These are phyloP conservation scores for Agriotes lineatus DNA, from an alignment of 2,888 invertebrate genomes.

Conservation along the genomic window DNA sequence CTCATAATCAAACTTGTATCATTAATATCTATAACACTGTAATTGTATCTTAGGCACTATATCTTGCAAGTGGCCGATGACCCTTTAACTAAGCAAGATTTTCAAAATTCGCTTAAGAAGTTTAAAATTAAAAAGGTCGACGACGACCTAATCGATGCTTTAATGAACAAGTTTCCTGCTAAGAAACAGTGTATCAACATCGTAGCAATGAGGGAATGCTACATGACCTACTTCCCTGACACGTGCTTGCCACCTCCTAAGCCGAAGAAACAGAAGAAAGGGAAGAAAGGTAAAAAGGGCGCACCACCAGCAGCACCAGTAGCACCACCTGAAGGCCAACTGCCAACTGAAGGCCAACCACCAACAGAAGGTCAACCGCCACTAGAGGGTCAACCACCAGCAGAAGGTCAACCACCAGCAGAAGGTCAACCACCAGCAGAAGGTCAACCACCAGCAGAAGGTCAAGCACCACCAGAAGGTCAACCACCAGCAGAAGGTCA, in stretches of 20 bases:
- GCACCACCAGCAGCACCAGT: background rate
- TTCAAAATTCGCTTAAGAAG: slow-evolving; percentile 56
- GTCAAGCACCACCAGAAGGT: background rate
- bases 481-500: background rate
- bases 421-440: background rate
- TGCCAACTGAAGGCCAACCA: background rate
- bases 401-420: background rate
- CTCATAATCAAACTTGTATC: too few relatives aligned
- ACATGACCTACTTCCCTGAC: slow-evolving; percentile 65
- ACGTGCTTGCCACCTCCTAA: slow-evolving; percentile 57
- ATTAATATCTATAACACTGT: too few relatives aligned
- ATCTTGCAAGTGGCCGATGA: slow-evolving; percentile 62
- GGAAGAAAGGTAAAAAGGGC: slow-evolving; percentile 28
- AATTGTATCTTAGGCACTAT: slow-evolving; percentile 59
- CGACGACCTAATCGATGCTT: slow-evolving; percentile 57
- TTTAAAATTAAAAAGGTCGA: slow-evolving; percentile 62
- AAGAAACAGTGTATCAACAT: slow-evolving; percentile 62
- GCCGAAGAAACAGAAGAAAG: slow-evolving; percentile 55
- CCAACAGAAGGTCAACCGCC: background rate
- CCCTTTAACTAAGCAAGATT: slow-evolving; percentile 57
- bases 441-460: background rate
- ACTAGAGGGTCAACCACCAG: slow-evolving; percentile 7
- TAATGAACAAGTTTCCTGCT: slow-evolving; percentile 60
- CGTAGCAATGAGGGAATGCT: slow-evolving; percentile 61
- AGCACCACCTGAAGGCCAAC: background rate